A percentile compares a stretch with the other conserved stretches of the same genome.
phyloP scores from a whole-genome alignment of 2,888 invertebrate genomes.

The Protula sp. region DNA sequence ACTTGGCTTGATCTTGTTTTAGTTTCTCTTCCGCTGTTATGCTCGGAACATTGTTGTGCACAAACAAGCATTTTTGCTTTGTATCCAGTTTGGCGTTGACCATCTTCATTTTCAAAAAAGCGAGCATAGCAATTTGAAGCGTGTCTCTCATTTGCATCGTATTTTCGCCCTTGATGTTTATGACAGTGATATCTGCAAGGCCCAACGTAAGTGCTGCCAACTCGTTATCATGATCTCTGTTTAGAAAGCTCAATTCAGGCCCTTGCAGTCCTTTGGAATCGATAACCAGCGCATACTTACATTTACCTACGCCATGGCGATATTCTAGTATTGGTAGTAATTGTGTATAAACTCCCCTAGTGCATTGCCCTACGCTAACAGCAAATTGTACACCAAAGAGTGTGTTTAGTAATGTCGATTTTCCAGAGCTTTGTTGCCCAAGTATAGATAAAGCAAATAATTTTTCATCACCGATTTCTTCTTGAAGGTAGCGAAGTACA shows the following conservation, averaged over 20 bases:
- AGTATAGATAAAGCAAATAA: slow-evolving; percentile 11
- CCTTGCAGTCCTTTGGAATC: slow-evolving; percentile 6
- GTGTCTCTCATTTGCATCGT: not conserved
- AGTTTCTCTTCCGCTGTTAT: slow-evolving; percentile 8
- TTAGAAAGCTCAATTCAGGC: not conserved
- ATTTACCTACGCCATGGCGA: too few species aligned
- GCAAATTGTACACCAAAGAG: slow-evolving; percentile 13
- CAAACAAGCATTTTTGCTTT: slow-evolving; percentile 7
- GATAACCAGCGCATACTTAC: slow-evolving; percentile 5
- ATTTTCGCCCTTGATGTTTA: not conserved
- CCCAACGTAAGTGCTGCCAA: slow-evolving; percentile 2
- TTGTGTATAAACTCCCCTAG: slow-evolving; percentile 10
- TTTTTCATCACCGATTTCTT: slow-evolving; percentile 7
- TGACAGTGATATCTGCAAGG: not conserved
- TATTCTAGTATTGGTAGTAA: slow-evolving; percentile 3
- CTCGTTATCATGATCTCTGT: slow-evolving; percentile 1
- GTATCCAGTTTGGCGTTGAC: not conserved
- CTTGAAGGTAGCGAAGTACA: not conserved
- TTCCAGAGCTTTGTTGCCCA: slow-evolving; percentile 14
- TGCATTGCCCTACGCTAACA: slow-evolving; percentile 13
- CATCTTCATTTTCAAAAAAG: not conserved
- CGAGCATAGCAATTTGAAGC: not conserved
- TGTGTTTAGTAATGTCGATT: slow-evolving; percentile 13
- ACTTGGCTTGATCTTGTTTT: slow-evolving; percentile 3
- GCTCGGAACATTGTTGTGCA: slow-evolving; percentile 13